phyloP scores from a whole-genome alignment of 2,888 invertebrate species.

The Petrolisthes manimaculis region DNA sequence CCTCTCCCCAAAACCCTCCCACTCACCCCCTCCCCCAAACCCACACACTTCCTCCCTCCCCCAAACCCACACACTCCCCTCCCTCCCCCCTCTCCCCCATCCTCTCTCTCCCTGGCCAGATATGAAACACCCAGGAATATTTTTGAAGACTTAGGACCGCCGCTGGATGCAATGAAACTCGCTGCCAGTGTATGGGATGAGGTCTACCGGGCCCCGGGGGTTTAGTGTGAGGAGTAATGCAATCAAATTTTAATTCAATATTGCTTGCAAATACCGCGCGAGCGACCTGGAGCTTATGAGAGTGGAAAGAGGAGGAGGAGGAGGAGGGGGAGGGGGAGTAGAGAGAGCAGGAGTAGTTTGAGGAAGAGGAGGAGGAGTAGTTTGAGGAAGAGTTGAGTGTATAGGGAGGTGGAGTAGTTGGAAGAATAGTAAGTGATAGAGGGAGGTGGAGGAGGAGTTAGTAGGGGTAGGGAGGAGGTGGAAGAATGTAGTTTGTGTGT shows the following conservation, averaged over 20 bases:
- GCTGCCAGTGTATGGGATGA: slow-evolving; percentile 40
- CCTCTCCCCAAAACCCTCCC: too few relatives aligned
- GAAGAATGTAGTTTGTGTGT: too few relatives aligned
- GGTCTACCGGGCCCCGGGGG: slow-evolving; percentile 24
- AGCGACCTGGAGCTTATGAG: too few relatives aligned
- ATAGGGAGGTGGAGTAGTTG: too few relatives aligned
- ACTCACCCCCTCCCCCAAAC: neutral
- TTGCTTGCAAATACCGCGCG: slow-evolving; percentile 52
- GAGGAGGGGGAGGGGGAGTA: too few relatives aligned
- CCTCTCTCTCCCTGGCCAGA: neutral
- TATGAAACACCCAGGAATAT: slow-evolving; percentile 25
- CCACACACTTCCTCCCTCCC: neutral
- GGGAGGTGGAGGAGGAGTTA: too few relatives aligned
- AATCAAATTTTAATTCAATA: slow-evolving; percentile 54
- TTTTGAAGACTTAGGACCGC: slow-evolving; percentile 41
- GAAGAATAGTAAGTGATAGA: too few relatives aligned
- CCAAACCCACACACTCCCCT: neutral
- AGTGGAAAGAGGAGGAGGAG: too few relatives aligned
- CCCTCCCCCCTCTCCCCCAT: neutral
- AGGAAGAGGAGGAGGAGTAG: too few relatives aligned
- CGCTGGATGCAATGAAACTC: slow-evolving; percentile 38
- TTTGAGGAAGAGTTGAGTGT: too few relatives aligned
- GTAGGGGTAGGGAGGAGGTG: too few relatives aligned
- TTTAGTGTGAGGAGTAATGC: slow-evolving; percentile 51
- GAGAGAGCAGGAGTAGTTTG: too few relatives aligned